Base-by-base conservation (phyloP, 2,113 vertebrate genomes). In the Cathartes aura region DNA sequence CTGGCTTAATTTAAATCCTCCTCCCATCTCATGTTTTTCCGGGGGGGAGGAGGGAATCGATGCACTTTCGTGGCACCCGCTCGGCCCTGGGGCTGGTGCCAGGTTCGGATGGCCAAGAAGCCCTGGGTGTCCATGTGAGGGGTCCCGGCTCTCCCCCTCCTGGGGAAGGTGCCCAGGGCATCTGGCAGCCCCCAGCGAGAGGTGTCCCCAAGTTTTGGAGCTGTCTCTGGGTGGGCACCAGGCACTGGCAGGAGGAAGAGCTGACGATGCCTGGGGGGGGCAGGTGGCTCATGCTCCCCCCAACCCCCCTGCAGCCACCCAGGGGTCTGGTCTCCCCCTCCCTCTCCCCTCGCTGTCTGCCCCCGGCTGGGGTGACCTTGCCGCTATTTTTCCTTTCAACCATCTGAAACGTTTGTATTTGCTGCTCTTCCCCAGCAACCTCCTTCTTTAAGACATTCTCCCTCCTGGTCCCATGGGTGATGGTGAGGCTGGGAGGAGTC, bases 1-100 rank as follows among this genome's bases (percentile, higher is more conserved):
- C 71, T 13, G 62, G 48, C 48, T 93, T 94, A 72, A 91, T 87
- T 87, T 91, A 89, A 96, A 96, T 93, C 82, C 83, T 88, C 45
- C 79, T 91, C 29, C 52, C 29, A 71, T 62, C 67, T 83, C 76
- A 63, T 72, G 34, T 42, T 58, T 88, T 90, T 76, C 34, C 1
- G 0, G 0, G 32, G 26, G 17, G 18, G 43, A 48, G 76, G 74
- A 55, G 17, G 38, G n/a, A 68, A 76, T 10, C 5, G 2, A 32
- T 20, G 48, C 43, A 38, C 20, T 93, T 66, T 6, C 4, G 11
- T 50, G 29, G 47, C 47, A 82, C 8, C 8, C 2, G 4, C 30
- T 82, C 4, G 1, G 62, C 17, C 47, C 60, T 36, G 55, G 36
- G 21, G 30, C 9, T 72, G 53, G 42, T 43, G 27, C 11, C 9